Evolutionary conservation across 2,113 vertebrate genomes (phyloP).

Genomic region (Barnardius zonarius): DNA sequence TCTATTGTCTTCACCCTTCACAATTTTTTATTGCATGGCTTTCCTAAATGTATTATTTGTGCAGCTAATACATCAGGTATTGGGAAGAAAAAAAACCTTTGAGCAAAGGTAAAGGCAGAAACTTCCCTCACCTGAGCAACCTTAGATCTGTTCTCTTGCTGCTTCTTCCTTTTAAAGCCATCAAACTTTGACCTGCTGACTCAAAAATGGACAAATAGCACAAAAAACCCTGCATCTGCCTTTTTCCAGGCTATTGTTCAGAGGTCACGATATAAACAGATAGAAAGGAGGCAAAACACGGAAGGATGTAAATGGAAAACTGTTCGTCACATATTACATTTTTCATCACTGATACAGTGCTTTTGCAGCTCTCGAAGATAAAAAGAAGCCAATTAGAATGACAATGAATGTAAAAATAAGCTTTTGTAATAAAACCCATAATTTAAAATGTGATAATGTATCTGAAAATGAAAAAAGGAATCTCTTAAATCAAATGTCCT

Average conservation of each 20-base stretch:
- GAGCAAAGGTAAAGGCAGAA: constrained; percentile 30
- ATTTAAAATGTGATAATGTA: constrained; percentile 64
- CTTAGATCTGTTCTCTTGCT: neutral
- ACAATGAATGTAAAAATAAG: constrained; percentile 65
- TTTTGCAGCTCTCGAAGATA: constrained; percentile 45
- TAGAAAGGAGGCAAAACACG: constrained; percentile 18
- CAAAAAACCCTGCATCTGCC: neutral
- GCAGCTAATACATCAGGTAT: constrained; percentile 2
- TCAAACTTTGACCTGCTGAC: constrained; percentile 39
- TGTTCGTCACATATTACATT: constrained; percentile 54
- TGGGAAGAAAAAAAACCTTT: neutral
- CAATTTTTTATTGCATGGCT: constrained; percentile 38
- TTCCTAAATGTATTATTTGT: constrained; percentile 39
- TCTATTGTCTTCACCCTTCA: constrained; percentile 62
- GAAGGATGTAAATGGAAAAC: constrained; percentile 39
- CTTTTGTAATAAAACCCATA: constrained; percentile 61
- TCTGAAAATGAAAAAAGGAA: constrained; percentile 60
- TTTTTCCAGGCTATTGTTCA: neutral
- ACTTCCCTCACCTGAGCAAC: constrained; percentile 28
- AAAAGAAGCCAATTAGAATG: constrained; percentile 67
- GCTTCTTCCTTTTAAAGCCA: constrained; percentile 22
- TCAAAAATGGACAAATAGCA: constrained; percentile 30
- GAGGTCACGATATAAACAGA: neutral
- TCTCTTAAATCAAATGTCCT: constrained; percentile 69
- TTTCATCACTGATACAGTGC: constrained; percentile 56